phyloP scores from a whole-genome alignment of 1,140 invertebrate genomes.

The Leptinotarsa undecemlineata region DNA sequence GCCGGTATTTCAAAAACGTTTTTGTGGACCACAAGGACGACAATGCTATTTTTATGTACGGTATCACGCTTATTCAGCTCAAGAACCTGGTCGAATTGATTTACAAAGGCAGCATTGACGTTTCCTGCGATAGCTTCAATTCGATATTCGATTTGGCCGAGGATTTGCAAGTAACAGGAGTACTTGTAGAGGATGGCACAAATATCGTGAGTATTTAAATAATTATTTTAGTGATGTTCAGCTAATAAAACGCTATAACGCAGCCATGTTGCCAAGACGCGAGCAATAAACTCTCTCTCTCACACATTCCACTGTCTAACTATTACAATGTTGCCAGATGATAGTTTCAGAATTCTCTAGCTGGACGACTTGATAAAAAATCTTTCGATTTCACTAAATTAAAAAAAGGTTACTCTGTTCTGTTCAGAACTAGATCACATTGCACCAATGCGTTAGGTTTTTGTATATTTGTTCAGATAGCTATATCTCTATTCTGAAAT shows the following conservation, averaged over 20 bases:
- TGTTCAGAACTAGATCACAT: too few relatives aligned
- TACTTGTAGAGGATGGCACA: constrained; percentile 34
- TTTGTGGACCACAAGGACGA: constrained; percentile 47
- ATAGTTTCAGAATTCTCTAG: too few relatives aligned
- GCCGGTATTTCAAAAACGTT: constrained; percentile 67
- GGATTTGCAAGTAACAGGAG: constrained; percentile 46
- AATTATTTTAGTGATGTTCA: neutral
- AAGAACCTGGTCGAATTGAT: constrained; percentile 47
- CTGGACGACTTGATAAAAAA: too few relatives aligned
- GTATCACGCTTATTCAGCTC: constrained; percentile 36
- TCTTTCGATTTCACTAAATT: too few relatives aligned
- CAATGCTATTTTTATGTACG: constrained; percentile 45
- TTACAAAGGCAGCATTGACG: constrained; percentile 46
- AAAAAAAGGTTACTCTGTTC: too few relatives aligned
- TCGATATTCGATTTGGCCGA: constrained; percentile 40
- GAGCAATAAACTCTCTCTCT: neutral
- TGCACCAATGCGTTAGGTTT: too few relatives aligned
- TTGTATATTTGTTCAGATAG: too few relatives aligned
- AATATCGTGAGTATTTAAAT: constrained; percentile 18
- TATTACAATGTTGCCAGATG: neutral
- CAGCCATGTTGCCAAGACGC: constrained; percentile 4
- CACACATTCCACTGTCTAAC: too few relatives aligned
- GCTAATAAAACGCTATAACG: neutral
- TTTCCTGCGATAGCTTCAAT: constrained; percentile 38
- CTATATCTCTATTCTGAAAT: too few relatives aligned